Evolutionary conservation across 2,797 vertebrate species (phyloP).

Genomic region (Pyrocephalus nanus): DNA sequence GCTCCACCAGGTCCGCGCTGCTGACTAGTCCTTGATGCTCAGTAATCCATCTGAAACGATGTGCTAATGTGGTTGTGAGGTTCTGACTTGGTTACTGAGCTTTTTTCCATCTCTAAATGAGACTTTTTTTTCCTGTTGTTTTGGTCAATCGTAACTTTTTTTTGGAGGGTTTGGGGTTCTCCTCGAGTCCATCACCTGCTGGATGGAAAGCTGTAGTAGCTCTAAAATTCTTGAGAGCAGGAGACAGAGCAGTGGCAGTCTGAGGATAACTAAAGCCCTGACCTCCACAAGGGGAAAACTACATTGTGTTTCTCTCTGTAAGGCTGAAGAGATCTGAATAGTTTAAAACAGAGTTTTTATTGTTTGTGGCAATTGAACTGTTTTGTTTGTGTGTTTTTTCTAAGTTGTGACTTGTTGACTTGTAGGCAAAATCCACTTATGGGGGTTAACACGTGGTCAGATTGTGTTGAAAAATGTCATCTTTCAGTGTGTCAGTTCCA

Average conservation of each 20-base stretch:
- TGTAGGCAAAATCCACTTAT: background rate
- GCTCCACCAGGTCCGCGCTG: background rate
- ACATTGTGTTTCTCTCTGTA: background rate
- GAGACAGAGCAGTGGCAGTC: background rate
- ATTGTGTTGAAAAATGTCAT: background rate
- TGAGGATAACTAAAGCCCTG: background rate
- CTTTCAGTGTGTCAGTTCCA: background rate
- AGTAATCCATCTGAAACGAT: slow-evolving; percentile 58
- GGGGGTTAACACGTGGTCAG: background rate
- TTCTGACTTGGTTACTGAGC: slow-evolving; percentile 1
- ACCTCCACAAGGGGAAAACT: background rate
- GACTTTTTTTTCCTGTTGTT: background rate
- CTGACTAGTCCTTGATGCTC: background rate
- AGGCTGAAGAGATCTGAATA: background rate
- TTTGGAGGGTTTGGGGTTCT: background rate
- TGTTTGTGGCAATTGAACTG: background rate
- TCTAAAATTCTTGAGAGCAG: background rate
- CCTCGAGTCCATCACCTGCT: background rate
- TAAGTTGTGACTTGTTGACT: background rate
- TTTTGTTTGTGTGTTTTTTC: background rate
- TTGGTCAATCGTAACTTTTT: background rate
- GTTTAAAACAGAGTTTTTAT: background rate
- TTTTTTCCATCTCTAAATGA: background rate
- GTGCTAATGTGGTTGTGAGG: background rate
- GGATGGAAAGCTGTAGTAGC: background rate